Evolutionary conservation across 2,797 vertebrate genomes (phyloP), one percentile per base, ranked within the genome.

Genomic region (Erpetoichthys calabaricus): DNA sequence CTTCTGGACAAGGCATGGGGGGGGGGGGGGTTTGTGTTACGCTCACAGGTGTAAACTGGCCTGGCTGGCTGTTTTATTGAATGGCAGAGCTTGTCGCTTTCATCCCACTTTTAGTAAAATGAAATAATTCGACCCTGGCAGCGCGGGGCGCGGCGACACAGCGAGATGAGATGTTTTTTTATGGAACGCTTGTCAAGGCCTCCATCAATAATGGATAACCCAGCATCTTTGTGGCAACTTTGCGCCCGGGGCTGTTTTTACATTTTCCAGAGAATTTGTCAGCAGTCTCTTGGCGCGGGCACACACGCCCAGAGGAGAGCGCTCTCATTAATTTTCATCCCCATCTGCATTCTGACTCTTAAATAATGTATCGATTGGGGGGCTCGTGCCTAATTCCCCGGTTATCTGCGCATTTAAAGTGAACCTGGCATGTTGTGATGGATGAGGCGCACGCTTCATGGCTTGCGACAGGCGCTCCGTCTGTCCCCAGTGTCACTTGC

Each of bases 301-400:
- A 45, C 52, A 4, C 1, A 45, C 49, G 52, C 41, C 54, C 56
- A 10, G 7, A 57, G 45, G 55, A 57, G 44, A 8, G 57, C 10
- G 47, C 58, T 65, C 72, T 81, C 78, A 73, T 80, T 84, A 80
- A 77, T 76, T 79, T 76, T 70, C 68, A 68, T 71, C 61, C 74
- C 77, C 75, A 81, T 87, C 82, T 85, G 78, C 79, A 81, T 79
- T 71, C 75, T 70, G 10, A 25, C 78, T 81, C 71, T 75, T 89
- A 82, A 89, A 89, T 87, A 85, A 89, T 86, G 75, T 73, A 89
- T 86, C 45, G 77, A 80, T 81, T 60, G 58, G 56, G 65, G 68
- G 72, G 65, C 4, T 63, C 47, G 68, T 71, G 77, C 65, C 69
- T 70, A 68, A 80, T 82, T 70, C 73, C 62, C 68, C 62, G 63